Percentiles rank a stretch among this genome's conserved stretches.
phyloP scores from a whole-genome alignment of 35 echinoderm and acorn worm species.

The Anneissia japonica region DNA sequence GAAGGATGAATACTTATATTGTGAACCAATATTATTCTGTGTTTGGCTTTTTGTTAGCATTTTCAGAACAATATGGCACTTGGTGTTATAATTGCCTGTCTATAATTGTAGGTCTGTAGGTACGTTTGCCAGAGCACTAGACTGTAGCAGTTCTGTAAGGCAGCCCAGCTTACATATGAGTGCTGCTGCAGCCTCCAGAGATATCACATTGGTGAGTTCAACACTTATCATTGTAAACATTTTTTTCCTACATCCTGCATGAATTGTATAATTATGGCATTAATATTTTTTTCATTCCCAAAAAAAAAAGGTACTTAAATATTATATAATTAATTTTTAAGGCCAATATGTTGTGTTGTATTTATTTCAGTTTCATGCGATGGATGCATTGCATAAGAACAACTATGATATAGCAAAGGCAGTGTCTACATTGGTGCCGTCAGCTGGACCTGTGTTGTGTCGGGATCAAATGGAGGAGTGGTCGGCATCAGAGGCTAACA shows the following conservation, averaged over 20 bases:
- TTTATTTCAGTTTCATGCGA: conserved; percentile 90
- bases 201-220: conserved; percentile 87
- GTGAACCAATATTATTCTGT: no score
- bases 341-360: not conserved
- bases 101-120: conserved; percentile 72
- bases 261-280: no score
- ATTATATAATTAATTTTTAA: no score
- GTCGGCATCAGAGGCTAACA: conserved; percentile 96
- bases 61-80: no score
- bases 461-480: conserved; percentile 96
- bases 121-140: conserved; percentile 85
- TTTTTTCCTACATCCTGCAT: no score
- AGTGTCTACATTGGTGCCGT: conserved; percentile 66
- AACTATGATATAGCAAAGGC: conserved; percentile 90
- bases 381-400: conserved; percentile 85
- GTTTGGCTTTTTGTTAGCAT: no score
- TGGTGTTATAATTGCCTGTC: no score
- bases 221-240: not conserved
- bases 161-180: conserved; percentile 96
- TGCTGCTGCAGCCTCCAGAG: conserved; percentile 91
- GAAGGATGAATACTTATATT: no score
- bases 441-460: conserved; percentile 90
- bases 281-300: no score
- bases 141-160: conserved; percentile 91
- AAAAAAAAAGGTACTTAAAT: no score